phyloP scores from a whole-genome alignment of 2,888 invertebrate genomes.

The Mayetiola destructor region DNA sequence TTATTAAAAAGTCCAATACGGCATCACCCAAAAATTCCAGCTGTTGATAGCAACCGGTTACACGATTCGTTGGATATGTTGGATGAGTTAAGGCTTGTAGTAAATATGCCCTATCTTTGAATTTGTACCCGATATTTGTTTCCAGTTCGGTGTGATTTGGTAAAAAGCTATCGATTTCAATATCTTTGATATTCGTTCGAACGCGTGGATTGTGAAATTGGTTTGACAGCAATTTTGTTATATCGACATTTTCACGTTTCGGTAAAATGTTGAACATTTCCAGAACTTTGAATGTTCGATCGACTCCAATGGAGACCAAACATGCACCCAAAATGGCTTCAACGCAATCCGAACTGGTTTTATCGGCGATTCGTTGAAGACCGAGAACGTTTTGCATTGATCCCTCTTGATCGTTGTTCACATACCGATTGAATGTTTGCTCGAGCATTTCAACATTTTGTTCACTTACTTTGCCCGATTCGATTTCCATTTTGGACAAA shows the following conservation, averaged over 20 bases:
- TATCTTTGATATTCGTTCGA: constrained; percentile 27
- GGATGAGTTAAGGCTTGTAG: constrained; percentile 89
- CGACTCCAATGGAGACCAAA: constrained; percentile 39
- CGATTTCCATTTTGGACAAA: constrained; percentile 35
- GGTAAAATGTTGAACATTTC: constrained; percentile 51
- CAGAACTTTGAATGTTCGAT: constrained; percentile 39
- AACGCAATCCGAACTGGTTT: constrained; percentile 60
- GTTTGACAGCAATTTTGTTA: constrained; percentile 28
- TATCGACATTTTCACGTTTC: constrained; percentile 25
- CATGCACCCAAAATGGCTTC: constrained; percentile 71
- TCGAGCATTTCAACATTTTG: constrained; percentile 18
- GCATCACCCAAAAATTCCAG: constrained; percentile 91
- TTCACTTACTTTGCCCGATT: constrained; percentile 23
- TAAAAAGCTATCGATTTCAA: constrained; percentile 38
- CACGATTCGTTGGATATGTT: constrained; percentile 63
- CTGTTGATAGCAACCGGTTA: constrained; percentile 78
- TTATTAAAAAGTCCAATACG: constrained; percentile 76
- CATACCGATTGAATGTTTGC: constrained; percentile 24
- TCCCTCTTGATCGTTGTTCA: constrained; percentile 20
- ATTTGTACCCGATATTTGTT: constrained; percentile 52
- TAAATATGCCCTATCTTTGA: constrained; percentile 65
- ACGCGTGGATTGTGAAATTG: constrained; percentile 26
- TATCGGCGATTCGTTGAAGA: constrained; percentile 41
- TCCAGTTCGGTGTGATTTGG: constrained; percentile 42
- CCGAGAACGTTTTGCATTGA: constrained; percentile 36